A percentile compares a stretch with the other conserved stretches of the same genome.
These are phyloP conservation scores for Conomelus anceps DNA, from an alignment of 2,888 invertebrate genomes.

Conservation along the genomic window DNA sequence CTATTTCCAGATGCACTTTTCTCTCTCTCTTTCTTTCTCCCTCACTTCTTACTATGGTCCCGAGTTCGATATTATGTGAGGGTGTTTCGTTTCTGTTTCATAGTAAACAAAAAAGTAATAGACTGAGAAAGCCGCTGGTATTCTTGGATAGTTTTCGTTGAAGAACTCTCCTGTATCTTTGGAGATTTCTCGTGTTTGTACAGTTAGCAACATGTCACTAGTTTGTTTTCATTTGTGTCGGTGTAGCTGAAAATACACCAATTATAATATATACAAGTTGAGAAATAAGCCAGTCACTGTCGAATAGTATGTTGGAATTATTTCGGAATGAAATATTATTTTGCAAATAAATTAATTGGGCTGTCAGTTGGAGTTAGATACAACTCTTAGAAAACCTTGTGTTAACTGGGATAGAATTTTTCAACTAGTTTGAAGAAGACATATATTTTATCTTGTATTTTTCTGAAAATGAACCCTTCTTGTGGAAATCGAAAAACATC, in stretches of 20 bases:
- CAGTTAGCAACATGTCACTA: neutral
- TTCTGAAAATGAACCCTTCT: too few relatives aligned
- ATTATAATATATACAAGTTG: neutral
- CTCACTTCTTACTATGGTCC: neutral
- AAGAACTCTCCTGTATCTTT: neutral
- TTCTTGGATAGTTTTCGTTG: neutral
- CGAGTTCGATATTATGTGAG: neutral
- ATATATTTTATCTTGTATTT: too few relatives aligned
- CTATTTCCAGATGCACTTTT: neutral
- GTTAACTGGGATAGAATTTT: too few relatives aligned
- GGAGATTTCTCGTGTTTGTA: neutral
- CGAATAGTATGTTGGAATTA: neutral
- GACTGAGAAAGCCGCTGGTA: neutral
- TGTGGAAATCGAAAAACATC: too few relatives aligned
- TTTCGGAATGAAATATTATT: neutral
- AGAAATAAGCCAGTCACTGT: neutral
- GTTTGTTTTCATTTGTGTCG: neutral
- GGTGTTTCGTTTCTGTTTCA: neutral
- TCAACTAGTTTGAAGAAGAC: too few relatives aligned
- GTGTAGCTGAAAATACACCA: neutral
- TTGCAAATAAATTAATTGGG: neutral
- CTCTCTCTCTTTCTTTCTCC: neutral
- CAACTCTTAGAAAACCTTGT: too few relatives aligned
- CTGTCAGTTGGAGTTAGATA: neutral
- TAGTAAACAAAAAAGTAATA: neutral